phyloP scores from a whole-genome alignment of 2,888 invertebrate genomes.

The Phlogophora meticulosa region DNA sequence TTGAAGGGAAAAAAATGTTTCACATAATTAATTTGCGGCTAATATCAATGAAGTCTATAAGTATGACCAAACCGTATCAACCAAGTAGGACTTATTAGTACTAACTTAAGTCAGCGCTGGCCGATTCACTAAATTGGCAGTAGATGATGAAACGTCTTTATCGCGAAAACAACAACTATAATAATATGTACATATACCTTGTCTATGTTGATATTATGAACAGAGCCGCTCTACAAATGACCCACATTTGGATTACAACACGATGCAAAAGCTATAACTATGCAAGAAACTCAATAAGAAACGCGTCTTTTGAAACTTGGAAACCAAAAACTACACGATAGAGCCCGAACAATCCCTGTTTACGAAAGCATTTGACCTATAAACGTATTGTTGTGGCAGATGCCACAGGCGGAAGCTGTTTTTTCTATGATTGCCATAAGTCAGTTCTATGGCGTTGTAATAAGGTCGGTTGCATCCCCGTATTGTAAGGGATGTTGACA shows the following conservation, averaged over 20 bases:
- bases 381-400: slow-evolving; percentile 81
- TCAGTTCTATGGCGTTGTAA: slow-evolving; percentile 73
- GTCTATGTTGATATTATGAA: slow-evolving; percentile 10
- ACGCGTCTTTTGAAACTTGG: slow-evolving; percentile 53
- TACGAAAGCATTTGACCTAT: slow-evolving; percentile 87
- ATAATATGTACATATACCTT: neutral
- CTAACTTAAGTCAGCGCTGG: neutral
- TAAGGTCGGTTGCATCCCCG: slow-evolving; percentile 72
- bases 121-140: slow-evolving; percentile 1
- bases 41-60: neutral
- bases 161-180: neutral
- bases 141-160: neutral
- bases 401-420: slow-evolving; percentile 76
- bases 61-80: neutral
- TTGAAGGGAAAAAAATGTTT: neutral
- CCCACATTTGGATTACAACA: slow-evolving; percentile 33
- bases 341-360: slow-evolving; percentile 76
- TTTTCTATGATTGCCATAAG: slow-evolving; percentile 72
- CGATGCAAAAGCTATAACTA: slow-evolving; percentile 32
- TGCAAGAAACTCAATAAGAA: slow-evolving; percentile 54
- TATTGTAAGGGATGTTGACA: slow-evolving; percentile 80
- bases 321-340: slow-evolving; percentile 68
- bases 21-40: neutral
- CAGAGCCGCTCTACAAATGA: slow-evolving; percentile 22
- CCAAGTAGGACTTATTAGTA: neutral